A percentile compares a stretch with the other conserved stretches of the same genome.
phyloP scores from a whole-genome alignment of 2,113 vertebrate species.

The Sminthopsis crassicaudata region DNA sequence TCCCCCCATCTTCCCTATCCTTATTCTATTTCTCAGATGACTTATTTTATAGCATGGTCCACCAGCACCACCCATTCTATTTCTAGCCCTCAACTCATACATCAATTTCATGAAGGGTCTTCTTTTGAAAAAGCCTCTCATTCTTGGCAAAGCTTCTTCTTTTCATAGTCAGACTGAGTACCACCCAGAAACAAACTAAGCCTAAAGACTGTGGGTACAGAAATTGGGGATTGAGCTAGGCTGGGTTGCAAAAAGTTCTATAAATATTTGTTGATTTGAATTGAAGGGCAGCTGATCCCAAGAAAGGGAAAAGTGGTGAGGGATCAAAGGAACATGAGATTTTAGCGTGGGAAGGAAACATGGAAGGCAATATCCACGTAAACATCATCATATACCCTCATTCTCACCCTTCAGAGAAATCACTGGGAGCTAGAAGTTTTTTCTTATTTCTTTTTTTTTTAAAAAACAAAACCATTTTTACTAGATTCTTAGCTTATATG shows the following conservation, averaged over 20 bases:
- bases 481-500: no score
- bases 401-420: neutral
- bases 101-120: neutral
- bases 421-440: neutral
- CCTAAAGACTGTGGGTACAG: neutral
- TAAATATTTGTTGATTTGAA: conserved; percentile 1
- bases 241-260: neutral
- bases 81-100: neutral
- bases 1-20: neutral
- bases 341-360: neutral
- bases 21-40: neutral
- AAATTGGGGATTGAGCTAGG: neutral
- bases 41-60: neutral
- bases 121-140: neutral
- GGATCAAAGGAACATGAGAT: neutral
- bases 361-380: neutral
- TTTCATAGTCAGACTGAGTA: neutral
- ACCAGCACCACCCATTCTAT: neutral
- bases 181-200: neutral
- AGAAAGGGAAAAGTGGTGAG: neutral
- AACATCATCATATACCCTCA: neutral
- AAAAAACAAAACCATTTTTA: no score
- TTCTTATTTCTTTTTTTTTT: no score
- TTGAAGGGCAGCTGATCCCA: neutral
- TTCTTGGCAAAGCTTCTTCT: neutral